Base-by-base conservation (phyloP, 92 coral and sea anemone species). In the Heliopora coerulea region DNA sequence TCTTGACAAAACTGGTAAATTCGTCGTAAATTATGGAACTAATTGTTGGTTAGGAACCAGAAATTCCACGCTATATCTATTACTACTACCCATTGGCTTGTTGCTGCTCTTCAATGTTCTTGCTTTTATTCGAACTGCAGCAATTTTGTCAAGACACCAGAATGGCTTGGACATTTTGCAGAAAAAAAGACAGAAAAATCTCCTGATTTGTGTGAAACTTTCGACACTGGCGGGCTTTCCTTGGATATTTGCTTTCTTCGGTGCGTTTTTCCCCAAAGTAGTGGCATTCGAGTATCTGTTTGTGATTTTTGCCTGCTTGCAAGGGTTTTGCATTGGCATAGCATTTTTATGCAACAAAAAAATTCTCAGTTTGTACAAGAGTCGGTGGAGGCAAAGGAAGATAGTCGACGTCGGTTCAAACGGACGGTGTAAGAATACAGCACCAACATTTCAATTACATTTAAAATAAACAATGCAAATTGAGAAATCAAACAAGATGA, bases 1-100 rank as follows among this genome's bases (percentile, higher is more conserved):
- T 52, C 72, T 88, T 59, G 96, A 85, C 78, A 82, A 77, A 58
- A 79, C 83, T 49, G 82, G 79, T 17, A 46, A 34, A 20, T 78
- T 78, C 37, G 54, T 66, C 23, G 80, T 86, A 80, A 84, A 86
- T 65, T 84, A 89, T 81, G 85, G 90, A 17, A 82, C 29, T 19
- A 62, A 41, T 50, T 88, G 93, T 81, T 88, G 89, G 93, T 76
- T 88, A 30, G 78, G 67, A 52, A 63, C 64, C 32, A 56, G 60
- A 44, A 33, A 32, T 20, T 81, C 83, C 34, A 81, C 52, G 60
- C 32, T 82, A n/a, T 42, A 75, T 26, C 52, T 88, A 65, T 84
- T 85, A 57, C 78, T 75, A 3, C 62, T 61, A 9, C 89, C 93
- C 35, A 31, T 85, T 14, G 84, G 74, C 23, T 18, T 78, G 12